phyloP scores from a whole-genome alignment of 2,797 vertebrate genomes.

The Bradypus variegatus region DNA sequence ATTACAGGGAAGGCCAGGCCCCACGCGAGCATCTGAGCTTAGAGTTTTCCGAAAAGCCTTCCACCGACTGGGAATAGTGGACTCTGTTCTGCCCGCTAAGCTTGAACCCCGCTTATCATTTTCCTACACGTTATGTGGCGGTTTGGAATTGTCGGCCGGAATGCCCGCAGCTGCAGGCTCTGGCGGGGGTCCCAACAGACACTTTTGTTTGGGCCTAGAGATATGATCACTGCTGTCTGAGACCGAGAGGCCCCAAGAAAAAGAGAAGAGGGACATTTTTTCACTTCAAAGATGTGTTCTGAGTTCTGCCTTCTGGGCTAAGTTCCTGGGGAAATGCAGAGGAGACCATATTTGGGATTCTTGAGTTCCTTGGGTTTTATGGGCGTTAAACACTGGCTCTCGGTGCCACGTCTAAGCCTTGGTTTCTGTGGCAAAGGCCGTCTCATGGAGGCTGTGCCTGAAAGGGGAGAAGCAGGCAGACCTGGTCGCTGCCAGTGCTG shows the following conservation, averaged over 20 bases:
- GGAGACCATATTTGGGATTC: slow-evolving; percentile 55
- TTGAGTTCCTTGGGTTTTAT: background rate
- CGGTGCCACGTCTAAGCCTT: accelerated
- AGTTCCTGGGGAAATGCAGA: background rate
- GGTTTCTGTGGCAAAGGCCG: accelerated
- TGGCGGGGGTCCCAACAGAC: accelerated
- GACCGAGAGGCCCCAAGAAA: accelerated
- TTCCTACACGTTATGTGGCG: accelerated
- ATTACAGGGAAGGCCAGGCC: too few relatives aligned
- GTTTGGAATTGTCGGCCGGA: background rate
- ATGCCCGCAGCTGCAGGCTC: background rate
- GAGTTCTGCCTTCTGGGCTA: background rate
- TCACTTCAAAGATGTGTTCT: accelerated
- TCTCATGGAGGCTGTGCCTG: background rate
- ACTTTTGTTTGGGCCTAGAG: background rate
- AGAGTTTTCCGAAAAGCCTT: background rate
- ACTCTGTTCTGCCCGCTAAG: background rate
- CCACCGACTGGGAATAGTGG: background rate
- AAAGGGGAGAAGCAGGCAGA: background rate
- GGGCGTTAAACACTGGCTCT: background rate
- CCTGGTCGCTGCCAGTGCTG: background rate
- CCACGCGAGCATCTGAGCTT: accelerated
- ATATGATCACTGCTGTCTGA: background rate
- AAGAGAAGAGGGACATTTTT: accelerated
- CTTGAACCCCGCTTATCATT: background rate